Evolutionary conservation across 2,888 invertebrate genomes (phyloP), one percentile per base, ranked within the genome.

Genomic region (Drosophila sordidula): DNA sequence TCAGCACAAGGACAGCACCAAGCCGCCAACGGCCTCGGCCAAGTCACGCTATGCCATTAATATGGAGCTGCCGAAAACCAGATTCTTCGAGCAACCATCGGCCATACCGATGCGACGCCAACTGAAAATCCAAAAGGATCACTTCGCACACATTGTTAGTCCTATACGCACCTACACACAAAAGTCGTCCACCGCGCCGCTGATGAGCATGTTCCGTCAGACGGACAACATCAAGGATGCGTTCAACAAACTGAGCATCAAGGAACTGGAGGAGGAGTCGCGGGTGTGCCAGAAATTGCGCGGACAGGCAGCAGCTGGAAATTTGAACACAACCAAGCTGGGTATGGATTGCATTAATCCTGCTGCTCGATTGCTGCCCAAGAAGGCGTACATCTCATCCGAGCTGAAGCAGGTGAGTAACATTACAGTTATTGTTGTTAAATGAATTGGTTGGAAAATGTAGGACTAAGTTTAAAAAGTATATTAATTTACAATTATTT

Each of bases 81-180:
- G 73, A 9, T 75, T 75, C 45, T 75, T 75, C 18, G 69, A 75
- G 29, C 36, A 54, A 29, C 75, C 78, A 0, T 16, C 54, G 4
- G 45, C 39, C 1, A 73, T 78, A 14, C 78, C 78, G 1, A 29
- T 55, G 50, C 68, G 77, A 3, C 62, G 42, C 1, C 38, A 59
- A n/a, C 11, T 49, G 0, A 59, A 68, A 6, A 11, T 36, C 0
- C 45, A 39, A 1, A 75, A 73, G 26, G 69, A 75, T 64, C 52
- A 59, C n/a, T 75, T 57, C 22, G 74, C 68, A 0, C 74, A 93
- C 65, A 90, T 93, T 51, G 78, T 92, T 2, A 93, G 93, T 80
- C 93, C 93, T 1, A 90, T 93, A 41, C 91, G 92, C 6, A 78
- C 92, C 0, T 93, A 93, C 58, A 93, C 92, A 56, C 91, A 93